Conservation (phyloP, 2,113 vertebrate species). For the Actinemys pallida region DNA sequence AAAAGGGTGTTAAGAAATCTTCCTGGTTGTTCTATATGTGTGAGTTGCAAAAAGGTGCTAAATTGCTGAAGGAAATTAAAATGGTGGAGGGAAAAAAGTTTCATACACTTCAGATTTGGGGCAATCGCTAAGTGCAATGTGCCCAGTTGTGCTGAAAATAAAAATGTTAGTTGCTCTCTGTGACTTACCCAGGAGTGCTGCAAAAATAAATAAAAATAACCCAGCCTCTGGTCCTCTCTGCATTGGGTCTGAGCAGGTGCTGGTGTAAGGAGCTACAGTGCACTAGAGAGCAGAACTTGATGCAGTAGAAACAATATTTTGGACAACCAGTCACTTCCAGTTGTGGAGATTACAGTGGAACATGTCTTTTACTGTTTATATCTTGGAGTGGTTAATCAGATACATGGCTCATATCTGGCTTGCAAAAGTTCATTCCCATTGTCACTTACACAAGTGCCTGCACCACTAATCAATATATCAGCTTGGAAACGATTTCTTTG, state of each 20-base stretch:
- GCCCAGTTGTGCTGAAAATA: constrained; percentile 67
- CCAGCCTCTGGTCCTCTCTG: constrained; percentile 24
- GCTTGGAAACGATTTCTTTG: background rate
- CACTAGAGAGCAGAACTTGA: background rate
- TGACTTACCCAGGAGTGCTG: constrained; percentile 49
- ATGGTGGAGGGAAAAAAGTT: constrained; percentile 52
- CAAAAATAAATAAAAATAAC: constrained; percentile 27
- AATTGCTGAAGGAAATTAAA: constrained; percentile 86
- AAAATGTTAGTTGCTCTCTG: constrained; percentile 56
- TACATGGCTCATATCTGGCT: background rate
- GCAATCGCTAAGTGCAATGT: constrained; percentile 49
- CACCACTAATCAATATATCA: background rate
- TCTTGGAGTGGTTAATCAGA: rapidly evolving
- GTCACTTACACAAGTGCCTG: background rate
- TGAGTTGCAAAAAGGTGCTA: constrained; percentile 84
- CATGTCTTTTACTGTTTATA: background rate
- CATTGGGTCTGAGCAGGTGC: background rate
- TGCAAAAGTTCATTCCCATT: background rate
- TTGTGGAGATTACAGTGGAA: rapidly evolving
- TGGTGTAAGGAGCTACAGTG: background rate
- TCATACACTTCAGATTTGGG: constrained; percentile 34
- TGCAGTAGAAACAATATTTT: background rate
- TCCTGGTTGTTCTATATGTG: constrained; percentile 78
- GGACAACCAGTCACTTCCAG: constrained; percentile 40
- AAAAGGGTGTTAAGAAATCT: constrained; percentile 81